Evolutionary conservation across 2,888 invertebrate species (phyloP), one percentile per base, ranked within the genome.

Genomic region (Mimumesa dahlbomi): DNA sequence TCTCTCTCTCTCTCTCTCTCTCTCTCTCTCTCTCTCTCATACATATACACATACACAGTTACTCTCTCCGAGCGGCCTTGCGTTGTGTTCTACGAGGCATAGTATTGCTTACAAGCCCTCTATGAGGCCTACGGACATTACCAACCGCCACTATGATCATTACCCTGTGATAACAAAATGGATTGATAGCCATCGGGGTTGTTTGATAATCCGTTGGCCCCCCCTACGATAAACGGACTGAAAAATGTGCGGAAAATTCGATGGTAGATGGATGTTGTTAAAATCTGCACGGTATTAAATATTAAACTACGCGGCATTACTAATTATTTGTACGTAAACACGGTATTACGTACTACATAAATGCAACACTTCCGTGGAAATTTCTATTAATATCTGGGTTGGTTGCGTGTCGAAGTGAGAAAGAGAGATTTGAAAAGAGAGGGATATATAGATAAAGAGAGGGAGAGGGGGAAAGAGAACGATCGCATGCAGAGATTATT

Each of bases 121-220:
- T 25, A 31, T 18, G 16, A 46, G 49, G 46, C 48, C 52, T 11
- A n/a, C 49, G 64, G 45, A 62, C 59, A 75, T 65, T 50, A 25
- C 21, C 62, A 49, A 36, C 54, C n/a, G 50, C 64, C 65, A 75
- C 67, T 64, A 52, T 62, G 53, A 65, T 78, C 73, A 64, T 72
- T 73, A 67, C 52, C 57, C 63, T 49, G 53, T 45, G 50, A 54
- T 56, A 56, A 74, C 76, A 71, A 59, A 50, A n/a, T 65, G 63
- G 61, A 56, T 58, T 71, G 79, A 79, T 25, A 25, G 7, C 7
- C 25, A 7, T 25, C 25, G 25, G 4, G 4, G 25, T 25, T 25
- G n/a, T n/a, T n/a, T n/a, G n/a, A n/a, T n/a, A n/a, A n/a, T n/a
- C n/a, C n/a, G n/a, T n/a, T n/a, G n/a, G n/a, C n/a, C n/a, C n/a